Base-by-base conservation (phyloP, 2,113 vertebrate species). In the Euleptes europaea region DNA sequence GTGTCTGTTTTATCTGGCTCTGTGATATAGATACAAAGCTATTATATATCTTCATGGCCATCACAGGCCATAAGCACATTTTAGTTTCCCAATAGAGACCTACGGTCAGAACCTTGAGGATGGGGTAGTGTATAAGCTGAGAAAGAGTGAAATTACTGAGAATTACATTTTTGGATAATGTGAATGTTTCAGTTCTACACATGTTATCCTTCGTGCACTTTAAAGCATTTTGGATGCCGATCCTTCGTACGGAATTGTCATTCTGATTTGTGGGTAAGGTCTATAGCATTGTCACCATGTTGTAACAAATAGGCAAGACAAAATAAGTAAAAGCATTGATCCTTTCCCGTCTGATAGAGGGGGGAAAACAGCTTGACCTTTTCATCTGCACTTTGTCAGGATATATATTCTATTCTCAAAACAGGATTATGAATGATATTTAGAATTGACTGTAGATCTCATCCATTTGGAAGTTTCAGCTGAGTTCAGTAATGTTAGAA, bases 1-100 rank as follows among this genome's bases (percentile, higher is more conserved):
- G 92, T 89, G 94, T 89, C 93, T 87, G 78, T 79, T 92, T 92
- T 90, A 90, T 91, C 93, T 84, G 33, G 82, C 81, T 90, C 72
- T 54, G 86, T 85, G 91, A 82, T 66, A 80, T 57, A 89, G 86
- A 87, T 63, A 23, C 23, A 54, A 80, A 35, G 81, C 78, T 5
- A 31, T 63, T 57, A 86, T 47, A 83, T 47, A 40, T 85, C 89
- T 85, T 12, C 4, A 4, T 4, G 73, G 92, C 60, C 83, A 35
- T 79, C 1, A n/a, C 75, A 81, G 54, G 71, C 72, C 82, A 23
- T 8, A 13, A 0, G 0, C 42, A 28, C 69, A n/a, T 31, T 71
- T 35, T 44, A 40, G 60, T 33, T 17, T 35, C 35, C 87, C 11
- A 0, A 42, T 21, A 0, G 0, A 65, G 84, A 23, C 1, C 12